Evolutionary conservation across 2,797 vertebrate species (phyloP).

Genomic region (Microctenopoma steveboyesi): DNA sequence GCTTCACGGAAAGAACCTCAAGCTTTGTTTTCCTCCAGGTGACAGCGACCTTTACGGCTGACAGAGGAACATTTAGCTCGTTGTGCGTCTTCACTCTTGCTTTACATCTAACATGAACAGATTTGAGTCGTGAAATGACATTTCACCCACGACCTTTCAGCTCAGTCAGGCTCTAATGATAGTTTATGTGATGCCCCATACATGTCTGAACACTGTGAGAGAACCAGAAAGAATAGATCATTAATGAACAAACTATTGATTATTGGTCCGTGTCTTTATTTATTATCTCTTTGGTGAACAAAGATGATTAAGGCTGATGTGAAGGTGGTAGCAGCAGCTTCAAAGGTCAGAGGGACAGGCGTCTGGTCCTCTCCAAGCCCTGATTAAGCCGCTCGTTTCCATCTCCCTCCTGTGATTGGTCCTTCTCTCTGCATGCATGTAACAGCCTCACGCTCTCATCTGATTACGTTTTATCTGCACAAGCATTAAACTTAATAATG

Average conservation of each 20-base stretch:
- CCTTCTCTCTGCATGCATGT: too few species aligned
- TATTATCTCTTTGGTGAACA: too few species aligned
- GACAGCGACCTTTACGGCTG: conserved; percentile 48
- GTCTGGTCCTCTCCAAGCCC: background rate
- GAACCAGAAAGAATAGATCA: too few species aligned
- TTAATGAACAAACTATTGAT: background rate
- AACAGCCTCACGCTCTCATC: too few species aligned
- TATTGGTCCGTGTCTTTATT: background rate
- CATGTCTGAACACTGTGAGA: background rate
- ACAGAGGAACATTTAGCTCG: conserved; percentile 15
- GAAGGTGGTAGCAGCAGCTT: background rate
- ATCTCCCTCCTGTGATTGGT: background rate
- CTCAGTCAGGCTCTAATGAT: background rate
- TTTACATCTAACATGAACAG: conserved; percentile 17
- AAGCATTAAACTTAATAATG: conserved; percentile 32
- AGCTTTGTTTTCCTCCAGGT: conserved; percentile 11
- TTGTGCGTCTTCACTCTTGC: conserved; percentile 27
- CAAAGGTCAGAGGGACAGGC: background rate
- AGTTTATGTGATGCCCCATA: background rate
- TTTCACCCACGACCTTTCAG: conserved; percentile 32
- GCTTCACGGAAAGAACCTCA: conserved; percentile 12
- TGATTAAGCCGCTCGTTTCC: background rate
- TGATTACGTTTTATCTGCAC: conserved; percentile 24
- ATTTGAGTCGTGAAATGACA: conserved; percentile 15
- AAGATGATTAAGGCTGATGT: too few species aligned